Conservation (phyloP, 2,113 vertebrate genomes). For the Alethe castanea region DNA sequence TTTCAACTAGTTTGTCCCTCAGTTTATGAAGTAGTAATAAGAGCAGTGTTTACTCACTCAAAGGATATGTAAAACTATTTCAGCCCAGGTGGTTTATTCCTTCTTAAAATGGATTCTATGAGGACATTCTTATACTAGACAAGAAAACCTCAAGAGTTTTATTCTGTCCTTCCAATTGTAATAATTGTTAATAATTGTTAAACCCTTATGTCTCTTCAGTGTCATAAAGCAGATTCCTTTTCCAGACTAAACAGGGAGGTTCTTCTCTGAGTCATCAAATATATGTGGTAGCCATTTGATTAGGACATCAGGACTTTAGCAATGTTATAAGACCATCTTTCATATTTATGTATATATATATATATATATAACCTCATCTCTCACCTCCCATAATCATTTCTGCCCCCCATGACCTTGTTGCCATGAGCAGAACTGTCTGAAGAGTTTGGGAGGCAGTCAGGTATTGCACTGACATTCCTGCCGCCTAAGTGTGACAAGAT, state of each 20-base stretch:
- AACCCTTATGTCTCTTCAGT: background rate
- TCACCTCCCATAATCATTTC: background rate
- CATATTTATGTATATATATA: too few species aligned
- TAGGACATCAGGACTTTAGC: background rate
- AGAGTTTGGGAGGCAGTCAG: background rate
- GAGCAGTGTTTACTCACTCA: background rate
- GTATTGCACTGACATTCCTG: background rate
- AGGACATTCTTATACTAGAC: background rate
- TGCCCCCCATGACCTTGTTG: background rate
- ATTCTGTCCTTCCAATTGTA: background rate
- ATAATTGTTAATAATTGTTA: background rate
- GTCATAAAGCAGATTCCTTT: background rate
- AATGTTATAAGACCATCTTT: rapidly evolving
- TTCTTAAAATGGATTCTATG: background rate
- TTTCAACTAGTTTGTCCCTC: background rate
- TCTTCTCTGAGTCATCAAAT: background rate
- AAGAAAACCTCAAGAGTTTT: background rate
- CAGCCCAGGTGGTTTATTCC: background rate
- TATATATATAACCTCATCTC: background rate
- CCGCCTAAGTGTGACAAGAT: background rate
- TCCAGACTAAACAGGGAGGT: background rate
- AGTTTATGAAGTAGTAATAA: background rate
- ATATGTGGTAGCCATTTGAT: background rate
- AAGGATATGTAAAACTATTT: background rate
- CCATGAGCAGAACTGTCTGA: background rate